Evolutionary conservation across 2,113 vertebrate species (phyloP), one percentile per base, ranked within the genome.

Genomic region (Verasper variegatus): DNA sequence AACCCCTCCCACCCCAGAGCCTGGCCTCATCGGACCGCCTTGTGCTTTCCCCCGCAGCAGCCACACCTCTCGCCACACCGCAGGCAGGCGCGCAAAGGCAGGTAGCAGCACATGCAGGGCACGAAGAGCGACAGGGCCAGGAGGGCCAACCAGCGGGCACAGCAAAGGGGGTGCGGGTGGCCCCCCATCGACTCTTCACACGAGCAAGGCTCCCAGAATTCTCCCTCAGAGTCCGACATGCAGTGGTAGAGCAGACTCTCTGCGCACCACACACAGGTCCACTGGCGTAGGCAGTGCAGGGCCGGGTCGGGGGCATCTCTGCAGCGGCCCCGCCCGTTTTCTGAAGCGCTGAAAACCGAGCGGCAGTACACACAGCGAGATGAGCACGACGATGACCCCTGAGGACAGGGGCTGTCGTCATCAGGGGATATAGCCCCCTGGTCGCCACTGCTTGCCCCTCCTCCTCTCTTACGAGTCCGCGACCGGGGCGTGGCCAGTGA

Each of bases 101-200:
- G 94, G 76, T 97, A 98, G 94, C 96, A 97, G 95, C 97, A 98
- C 94, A 98, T 97, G 93, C 97, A 98, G 91, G 97, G 97, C 86
- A 97, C 96, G 0, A 96, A 95, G 73, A 97, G 93, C 4, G 97
- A 97, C 52, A 98, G 94, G 8, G 94, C 95, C 57, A 96, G 89
- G 80, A 98, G 94, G 5, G 96, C 96, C 63, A 96, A 87, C 97
- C 97, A 98, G 92, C 97, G 96, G 67, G 96, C 94, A 9, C 96
- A 97, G 86, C 96, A 97, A 4, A 96, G 95, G 5, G 96, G 95
- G 86, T 97, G 95, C 1, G 92, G 92, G 86, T 92, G 88, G 56
- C 92, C 91, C 68, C 93, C 94, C 89, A 92, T n/a, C 11, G 94
- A 94, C 92, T 96, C 95, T 77, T 97, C 96, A 35, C 97, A 98